These are phyloP conservation scores for Drosophila quadrilineata DNA, from an alignment of 1,140 invertebrate genomes.

Conservation along the genomic window DNA sequence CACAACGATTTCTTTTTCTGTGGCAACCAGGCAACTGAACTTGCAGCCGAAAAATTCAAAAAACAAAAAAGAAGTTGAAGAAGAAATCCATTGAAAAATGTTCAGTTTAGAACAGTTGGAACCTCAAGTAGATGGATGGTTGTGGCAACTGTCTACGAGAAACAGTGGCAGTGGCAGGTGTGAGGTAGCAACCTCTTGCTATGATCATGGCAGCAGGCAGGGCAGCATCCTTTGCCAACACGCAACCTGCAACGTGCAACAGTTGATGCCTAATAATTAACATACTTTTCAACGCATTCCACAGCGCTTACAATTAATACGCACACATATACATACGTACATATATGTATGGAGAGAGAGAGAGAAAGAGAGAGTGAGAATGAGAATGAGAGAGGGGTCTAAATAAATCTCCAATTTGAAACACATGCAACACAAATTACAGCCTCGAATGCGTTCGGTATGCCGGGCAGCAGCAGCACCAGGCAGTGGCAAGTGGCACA, in stretches of 20 bases:
- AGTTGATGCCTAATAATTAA: slow-evolving; percentile 80
- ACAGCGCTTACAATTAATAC: slow-evolving; percentile 78
- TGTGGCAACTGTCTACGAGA: neutral
- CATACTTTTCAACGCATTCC: slow-evolving; percentile 79
- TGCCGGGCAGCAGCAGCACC: slow-evolving; percentile 34
- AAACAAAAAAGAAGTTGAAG: neutral
- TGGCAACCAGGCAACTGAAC: neutral
- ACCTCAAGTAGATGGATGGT: slow-evolving; percentile 35
- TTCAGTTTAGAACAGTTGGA: too few species aligned
- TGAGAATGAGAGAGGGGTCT: slow-evolving; percentile 22
- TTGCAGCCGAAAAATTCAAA: neutral
- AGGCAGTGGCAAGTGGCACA: slow-evolving; percentile 23
- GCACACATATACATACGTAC: slow-evolving; percentile 47
- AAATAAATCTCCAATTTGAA: slow-evolving; percentile 80
- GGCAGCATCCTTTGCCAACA: slow-evolving; percentile 23
- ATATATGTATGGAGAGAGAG: neutral
- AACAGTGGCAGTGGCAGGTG: slow-evolving; percentile 44
- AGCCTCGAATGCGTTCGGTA: slow-evolving; percentile 56
- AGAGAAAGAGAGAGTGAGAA: neutral
- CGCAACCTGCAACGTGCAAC: slow-evolving; percentile 12
- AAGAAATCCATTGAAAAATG: slow-evolving; percentile 4
- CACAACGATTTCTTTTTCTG: slow-evolving; percentile 6
- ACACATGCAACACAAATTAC: slow-evolving; percentile 80
- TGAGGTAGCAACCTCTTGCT: slow-evolving; percentile 36
- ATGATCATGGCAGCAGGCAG: too few species aligned